phyloP scores from a whole-genome alignment of 2,888 invertebrate genomes.

The Philereme vetulata region DNA sequence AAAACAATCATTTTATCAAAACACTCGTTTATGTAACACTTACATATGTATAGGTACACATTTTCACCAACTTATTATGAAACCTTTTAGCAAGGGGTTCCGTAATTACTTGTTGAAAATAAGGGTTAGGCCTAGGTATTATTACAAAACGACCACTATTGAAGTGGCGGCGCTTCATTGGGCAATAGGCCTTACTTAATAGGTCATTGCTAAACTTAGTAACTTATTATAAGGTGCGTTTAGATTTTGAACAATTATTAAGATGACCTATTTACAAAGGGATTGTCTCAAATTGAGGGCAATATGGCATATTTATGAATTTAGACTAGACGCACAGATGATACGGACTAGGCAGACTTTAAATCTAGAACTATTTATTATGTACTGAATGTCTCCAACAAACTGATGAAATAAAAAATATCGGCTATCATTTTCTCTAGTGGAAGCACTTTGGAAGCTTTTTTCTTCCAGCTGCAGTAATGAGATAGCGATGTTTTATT shows the following conservation, averaged over 20 bases:
- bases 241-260: slow-evolving; percentile 6
- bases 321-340: slow-evolving; percentile 41
- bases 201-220: slow-evolving; percentile 9
- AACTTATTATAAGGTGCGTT: slow-evolving; percentile 9
- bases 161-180: slow-evolving; percentile 8
- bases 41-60: too few relatives aligned
- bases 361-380: slow-evolving; percentile 6
- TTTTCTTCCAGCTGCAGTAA: neutral
- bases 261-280: slow-evolving; percentile 1
- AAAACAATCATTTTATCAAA: slow-evolving; percentile 15
- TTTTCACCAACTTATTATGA: too few relatives aligned
- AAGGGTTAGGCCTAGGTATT: too few relatives aligned
- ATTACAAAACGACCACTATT: too few relatives aligned
- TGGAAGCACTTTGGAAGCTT: neutral
- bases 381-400: neutral
- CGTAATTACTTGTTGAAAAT: too few relatives aligned
- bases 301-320: slow-evolving; percentile 41
- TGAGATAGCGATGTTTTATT: neutral
- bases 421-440: neutral
- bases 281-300: neutral
- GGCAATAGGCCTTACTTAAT: neutral
- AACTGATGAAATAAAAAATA: neutral
- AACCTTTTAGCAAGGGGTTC: too few relatives aligned
- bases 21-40: slow-evolving; percentile 20
- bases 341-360: slow-evolving; percentile 10